Conservation (phyloP, 2,888 invertebrate genomes). For the Phyllotreta cruciferae region DNA sequence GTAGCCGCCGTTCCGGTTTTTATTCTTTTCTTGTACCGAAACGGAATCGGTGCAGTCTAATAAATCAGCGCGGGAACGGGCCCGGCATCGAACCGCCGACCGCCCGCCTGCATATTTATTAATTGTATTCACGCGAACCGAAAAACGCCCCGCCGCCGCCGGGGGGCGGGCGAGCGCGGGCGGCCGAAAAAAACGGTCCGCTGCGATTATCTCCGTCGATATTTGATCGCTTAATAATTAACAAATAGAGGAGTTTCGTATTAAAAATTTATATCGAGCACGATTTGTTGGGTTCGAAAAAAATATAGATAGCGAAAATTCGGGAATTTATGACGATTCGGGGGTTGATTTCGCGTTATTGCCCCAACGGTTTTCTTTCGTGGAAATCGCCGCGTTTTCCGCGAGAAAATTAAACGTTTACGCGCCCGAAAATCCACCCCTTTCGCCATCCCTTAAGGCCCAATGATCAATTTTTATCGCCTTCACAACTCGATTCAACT, state of each 20-base stretch:
- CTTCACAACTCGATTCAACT: too few species aligned
- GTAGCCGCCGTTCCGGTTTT: constrained; percentile 27
- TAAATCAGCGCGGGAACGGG: constrained; percentile 53
- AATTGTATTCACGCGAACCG: constrained; percentile 55
- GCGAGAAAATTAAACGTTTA: constrained; percentile 51
- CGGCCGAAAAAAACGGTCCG: background rate
- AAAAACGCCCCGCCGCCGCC: constrained; percentile 8
- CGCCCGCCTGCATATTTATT: constrained; percentile 55
- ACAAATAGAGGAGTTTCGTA: background rate
- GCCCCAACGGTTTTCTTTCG: constrained; percentile 25
- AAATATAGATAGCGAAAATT: too few species aligned
- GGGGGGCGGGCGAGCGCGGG: background rate
- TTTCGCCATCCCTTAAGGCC: constrained; percentile 18
- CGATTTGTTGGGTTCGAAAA: background rate
- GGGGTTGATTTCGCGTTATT: constrained; percentile 37
- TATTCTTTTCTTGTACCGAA: constrained; percentile 46
- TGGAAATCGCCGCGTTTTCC: constrained; percentile 46
- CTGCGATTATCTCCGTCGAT: background rate
- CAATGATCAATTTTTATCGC: background rate
- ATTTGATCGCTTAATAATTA: background rate
- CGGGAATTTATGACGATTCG: too few species aligned
- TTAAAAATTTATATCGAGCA: background rate
- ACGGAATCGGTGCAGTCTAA: constrained; percentile 56
- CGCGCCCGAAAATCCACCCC: constrained; percentile 43
- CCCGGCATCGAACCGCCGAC: constrained; percentile 53